Evolutionary conservation across 2,113 vertebrate genomes (phyloP).

Genomic region (Anhinga anhinga): DNA sequence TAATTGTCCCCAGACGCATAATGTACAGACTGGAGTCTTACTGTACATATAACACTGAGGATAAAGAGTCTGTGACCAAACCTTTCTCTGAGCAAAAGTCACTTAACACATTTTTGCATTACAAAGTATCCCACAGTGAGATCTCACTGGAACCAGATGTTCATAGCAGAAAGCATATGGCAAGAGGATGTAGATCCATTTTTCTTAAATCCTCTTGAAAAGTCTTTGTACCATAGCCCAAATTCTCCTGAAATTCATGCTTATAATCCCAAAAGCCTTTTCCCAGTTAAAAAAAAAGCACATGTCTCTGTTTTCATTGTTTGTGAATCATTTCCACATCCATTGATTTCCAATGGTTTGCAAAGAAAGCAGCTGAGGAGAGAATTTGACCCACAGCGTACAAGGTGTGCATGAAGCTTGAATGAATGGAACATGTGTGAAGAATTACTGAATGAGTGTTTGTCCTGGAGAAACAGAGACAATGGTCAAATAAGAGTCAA

Average conservation of each 20-base stretch:
- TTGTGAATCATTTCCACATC: slow-evolving; percentile 35
- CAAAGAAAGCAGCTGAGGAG: slow-evolving; percentile 2
- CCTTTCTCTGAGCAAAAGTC: slow-evolving; percentile 41
- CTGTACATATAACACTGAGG: neutral
- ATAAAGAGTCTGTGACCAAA: slow-evolving; percentile 48
- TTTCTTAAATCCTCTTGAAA: slow-evolving; percentile 47
- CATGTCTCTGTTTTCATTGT: neutral
- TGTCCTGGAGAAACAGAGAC: slow-evolving; percentile 20
- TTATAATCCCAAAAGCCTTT: slow-evolving; percentile 19
- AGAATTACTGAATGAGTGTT: slow-evolving; percentile 5
- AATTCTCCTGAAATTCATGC: slow-evolving; percentile 32
- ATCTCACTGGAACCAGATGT: slow-evolving; percentile 56
- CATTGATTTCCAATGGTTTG: slow-evolving; percentile 26
- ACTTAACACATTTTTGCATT: slow-evolving; percentile 54
- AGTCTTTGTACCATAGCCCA: neutral
- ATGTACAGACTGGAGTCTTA: neutral
- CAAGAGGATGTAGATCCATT: slow-evolving; percentile 11
- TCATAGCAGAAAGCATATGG: slow-evolving; percentile 43
- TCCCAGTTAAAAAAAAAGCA: neutral
- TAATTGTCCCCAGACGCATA: neutral
- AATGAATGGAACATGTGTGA: slow-evolving; percentile 42
- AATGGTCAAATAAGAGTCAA: neutral
- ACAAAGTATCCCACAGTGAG: slow-evolving; percentile 46
- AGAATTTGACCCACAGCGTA: neutral
- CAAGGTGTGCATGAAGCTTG: slow-evolving; percentile 33